Evolutionary conservation across 2,113 vertebrate genomes (phyloP), one percentile per base, ranked within the genome.

Genomic region (Callipepla californica): DNA sequence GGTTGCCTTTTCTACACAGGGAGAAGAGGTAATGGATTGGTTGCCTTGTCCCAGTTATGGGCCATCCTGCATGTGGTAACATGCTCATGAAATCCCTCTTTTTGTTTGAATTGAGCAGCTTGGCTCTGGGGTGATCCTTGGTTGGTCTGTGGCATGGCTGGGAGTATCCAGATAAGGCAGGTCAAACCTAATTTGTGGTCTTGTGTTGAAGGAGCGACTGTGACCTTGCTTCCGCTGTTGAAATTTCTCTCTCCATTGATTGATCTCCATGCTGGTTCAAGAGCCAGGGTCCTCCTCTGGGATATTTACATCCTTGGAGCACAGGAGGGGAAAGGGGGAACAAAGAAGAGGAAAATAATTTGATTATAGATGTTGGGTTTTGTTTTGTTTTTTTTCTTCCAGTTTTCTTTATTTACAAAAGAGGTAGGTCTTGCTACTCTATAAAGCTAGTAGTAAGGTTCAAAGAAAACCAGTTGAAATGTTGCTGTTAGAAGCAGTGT

Each of bases 61-160:
- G 19, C 11, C 0, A 2, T 7, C 20, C 28, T 61, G 30, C 76
- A 21, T 2, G 2, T 1, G 40, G 13, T 23, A 68, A 5, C 20
- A 13, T 7, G 23, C 9, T 12, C 11, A 7, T 53, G 55, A 65
- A 66, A 32, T 21, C 69, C 21, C 9, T 69, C 5, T 82, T 45
- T 28, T 40, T 13, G 51, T 30, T 18, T 14, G 28, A 36, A 11
- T 25, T 32, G 34, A 59, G 45, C 23, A 73, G 22, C 38, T n/a
- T 63, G 50, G 16, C 18, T 14, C 14, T 20, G 55, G 40, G 6
- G 8, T 68, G 58, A 28, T 40, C 12, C 14, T 44, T n/a, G 40
- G 44, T 44, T n/a, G 28, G 20, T 32, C 23, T 40, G 32, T 45
- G 67, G 4, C 5, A 6, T 2, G 8, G 42, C 17, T 74, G 36